Conservation (phyloP, 2,113 vertebrate species). For the Corythaeola cristata region DNA sequence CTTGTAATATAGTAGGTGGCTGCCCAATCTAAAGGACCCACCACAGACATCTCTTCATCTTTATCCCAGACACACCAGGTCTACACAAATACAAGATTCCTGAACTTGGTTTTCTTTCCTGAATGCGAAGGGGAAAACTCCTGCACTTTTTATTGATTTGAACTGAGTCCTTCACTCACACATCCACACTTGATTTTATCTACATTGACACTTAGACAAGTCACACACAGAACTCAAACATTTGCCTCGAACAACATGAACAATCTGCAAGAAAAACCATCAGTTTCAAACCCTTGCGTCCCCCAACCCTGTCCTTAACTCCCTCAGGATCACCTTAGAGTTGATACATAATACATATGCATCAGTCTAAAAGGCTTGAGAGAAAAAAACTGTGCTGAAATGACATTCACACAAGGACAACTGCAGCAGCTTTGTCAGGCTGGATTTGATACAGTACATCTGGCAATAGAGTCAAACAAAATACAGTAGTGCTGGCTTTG, state of each 20-base stretch:
- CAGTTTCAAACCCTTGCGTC: background rate
- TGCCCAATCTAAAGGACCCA: background rate
- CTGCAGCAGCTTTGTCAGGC: conserved; percentile 30
- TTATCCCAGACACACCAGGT: background rate
- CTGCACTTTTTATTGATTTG: background rate
- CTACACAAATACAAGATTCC: background rate
- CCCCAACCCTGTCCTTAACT: background rate
- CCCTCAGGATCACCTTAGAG: conserved; percentile 2
- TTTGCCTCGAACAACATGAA: background rate
- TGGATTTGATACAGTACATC: conserved; percentile 17
- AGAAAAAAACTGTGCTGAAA: background rate
- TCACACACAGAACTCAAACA: background rate
- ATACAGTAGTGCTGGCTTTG: background rate
- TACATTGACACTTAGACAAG: background rate
- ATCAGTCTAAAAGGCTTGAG: conserved; percentile 1
- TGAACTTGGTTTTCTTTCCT: background rate
- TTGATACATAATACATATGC: conserved; percentile 51
- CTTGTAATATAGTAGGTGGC: background rate
- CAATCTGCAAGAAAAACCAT: background rate
- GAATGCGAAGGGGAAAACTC: background rate
- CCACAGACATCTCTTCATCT: background rate
- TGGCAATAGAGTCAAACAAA: conserved; percentile 27
- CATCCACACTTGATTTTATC: background rate
- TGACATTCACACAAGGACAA: conserved; percentile 63
- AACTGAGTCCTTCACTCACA: background rate